Conservation (phyloP, 2,888 invertebrate species). For the Corbicula japonica region DNA sequence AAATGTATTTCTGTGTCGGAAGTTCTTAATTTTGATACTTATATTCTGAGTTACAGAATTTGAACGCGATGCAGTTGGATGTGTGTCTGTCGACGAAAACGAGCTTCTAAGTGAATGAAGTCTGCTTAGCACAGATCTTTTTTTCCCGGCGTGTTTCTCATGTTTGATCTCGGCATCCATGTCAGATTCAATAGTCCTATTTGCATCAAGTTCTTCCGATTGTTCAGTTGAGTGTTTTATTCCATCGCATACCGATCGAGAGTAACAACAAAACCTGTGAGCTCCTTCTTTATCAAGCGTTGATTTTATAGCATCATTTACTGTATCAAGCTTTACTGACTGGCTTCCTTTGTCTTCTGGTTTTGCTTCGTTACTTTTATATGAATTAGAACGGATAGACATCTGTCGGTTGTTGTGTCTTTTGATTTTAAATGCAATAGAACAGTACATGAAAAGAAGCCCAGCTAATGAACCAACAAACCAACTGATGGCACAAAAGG, state of each 20-base stretch:
- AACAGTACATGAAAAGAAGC: constrained; percentile 61
- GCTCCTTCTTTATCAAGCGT: too few relatives aligned
- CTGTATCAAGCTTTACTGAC: constrained; percentile 8
- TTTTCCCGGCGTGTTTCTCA: neutral
- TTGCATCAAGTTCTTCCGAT: too few relatives aligned
- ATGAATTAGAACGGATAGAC: neutral
- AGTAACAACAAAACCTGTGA: too few relatives aligned
- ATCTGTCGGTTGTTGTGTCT: constrained; percentile 33
- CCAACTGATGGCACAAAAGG: constrained; percentile 44
- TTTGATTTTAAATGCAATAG: constrained; percentile 61
- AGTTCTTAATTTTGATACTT: neutral
- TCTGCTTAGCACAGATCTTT: constrained; percentile 22
- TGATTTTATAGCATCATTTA: too few relatives aligned
- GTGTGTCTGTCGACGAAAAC: constrained; percentile 10
- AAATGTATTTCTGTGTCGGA: constrained; percentile 5
- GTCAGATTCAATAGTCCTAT: neutral
- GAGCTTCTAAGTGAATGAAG: constrained; percentile 29
- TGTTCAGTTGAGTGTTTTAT: too few relatives aligned
- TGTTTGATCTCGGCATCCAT: too few relatives aligned
- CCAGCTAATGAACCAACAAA: constrained; percentile 57
- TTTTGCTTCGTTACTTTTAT: constrained; percentile 5
- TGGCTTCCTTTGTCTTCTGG: constrained; percentile 31
- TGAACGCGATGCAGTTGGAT: neutral
- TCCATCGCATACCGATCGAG: too few relatives aligned
- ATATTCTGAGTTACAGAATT: neutral